Evolutionary conservation across 2,113 vertebrate genomes (phyloP).

Genomic region (Calonectris borealis): DNA sequence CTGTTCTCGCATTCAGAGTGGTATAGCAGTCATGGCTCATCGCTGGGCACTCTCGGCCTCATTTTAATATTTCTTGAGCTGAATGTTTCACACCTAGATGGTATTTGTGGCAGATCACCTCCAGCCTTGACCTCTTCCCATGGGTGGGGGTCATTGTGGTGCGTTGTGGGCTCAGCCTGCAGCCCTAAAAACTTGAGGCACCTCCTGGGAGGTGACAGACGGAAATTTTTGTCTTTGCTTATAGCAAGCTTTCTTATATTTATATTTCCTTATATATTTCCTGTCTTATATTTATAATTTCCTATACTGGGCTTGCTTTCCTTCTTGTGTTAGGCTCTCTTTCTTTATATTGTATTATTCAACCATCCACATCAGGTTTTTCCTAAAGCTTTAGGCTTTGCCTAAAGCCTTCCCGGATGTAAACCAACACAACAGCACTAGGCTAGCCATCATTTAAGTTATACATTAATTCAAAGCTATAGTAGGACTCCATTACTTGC

Average conservation of each 20-base stretch:
- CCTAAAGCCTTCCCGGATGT: slow-evolving; percentile 52
- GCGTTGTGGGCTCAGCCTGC: not conserved
- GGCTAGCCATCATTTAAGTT: slow-evolving; percentile 67
- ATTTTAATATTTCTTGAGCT: not conserved
- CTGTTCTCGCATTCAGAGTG: not conserved
- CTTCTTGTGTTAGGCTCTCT: not conserved
- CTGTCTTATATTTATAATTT: not conserved
- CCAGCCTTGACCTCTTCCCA: not conserved
- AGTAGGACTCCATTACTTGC: slow-evolving; percentile 59
- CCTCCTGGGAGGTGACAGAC: not conserved
- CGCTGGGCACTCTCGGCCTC: not conserved
- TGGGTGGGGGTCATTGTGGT: not conserved
- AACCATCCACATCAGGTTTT: not conserved
- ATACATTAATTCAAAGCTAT: slow-evolving; percentile 76
- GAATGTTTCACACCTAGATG: not conserved
- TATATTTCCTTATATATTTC: not conserved
- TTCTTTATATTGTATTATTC: not conserved
- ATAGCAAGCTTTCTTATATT: not conserved
- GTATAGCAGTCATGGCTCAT: not conserved
- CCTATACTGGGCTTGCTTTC: not conserved
- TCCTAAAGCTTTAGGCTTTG: not conserved
- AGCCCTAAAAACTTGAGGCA: not conserved
- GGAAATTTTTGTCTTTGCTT: not conserved
- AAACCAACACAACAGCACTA: not conserved
- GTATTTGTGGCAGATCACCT: not conserved